phyloP scores from a whole-genome alignment of 2,888 invertebrate species.

The Spodoptera picta region DNA sequence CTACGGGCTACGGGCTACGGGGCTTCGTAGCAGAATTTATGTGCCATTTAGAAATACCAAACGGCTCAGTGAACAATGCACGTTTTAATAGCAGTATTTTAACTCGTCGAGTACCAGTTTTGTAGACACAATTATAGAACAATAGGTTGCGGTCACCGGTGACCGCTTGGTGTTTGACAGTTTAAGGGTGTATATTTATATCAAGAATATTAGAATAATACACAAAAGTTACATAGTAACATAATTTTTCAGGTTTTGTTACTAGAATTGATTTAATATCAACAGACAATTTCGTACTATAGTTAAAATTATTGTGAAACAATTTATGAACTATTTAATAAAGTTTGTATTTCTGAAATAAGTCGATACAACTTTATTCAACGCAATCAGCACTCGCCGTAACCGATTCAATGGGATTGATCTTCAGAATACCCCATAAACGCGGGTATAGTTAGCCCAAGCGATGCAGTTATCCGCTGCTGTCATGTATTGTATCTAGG shows the following conservation, averaged over 20 bases:
- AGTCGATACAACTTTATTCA: conserved; percentile 10
- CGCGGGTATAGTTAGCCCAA: conserved; percentile 25
- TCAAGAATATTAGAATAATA: no score
- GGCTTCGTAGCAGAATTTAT: conserved; percentile 34
- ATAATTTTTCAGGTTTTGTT: not conserved
- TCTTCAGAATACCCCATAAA: conserved; percentile 37
- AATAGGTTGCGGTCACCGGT: no score
- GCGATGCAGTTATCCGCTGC: conserved; percentile 36
- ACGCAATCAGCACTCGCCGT: conserved; percentile 14
- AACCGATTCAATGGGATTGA: conserved; percentile 27
- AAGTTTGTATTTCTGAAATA: conserved; percentile 2
- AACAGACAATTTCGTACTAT: not conserved
- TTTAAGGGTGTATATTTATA: conserved; percentile 2
- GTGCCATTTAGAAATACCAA: conserved; percentile 33
- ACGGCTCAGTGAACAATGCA: conserved; percentile 21
- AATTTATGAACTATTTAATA: not conserved
- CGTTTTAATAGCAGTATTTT: conserved; percentile 2
- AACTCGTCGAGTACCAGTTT: no score
- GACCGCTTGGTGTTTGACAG: no score
- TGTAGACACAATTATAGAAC: no score
- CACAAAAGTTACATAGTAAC: not conserved
- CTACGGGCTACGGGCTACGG: conserved; percentile 50
- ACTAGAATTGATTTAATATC: not conserved
- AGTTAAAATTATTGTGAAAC: no score
- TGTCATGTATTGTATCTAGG: conserved; percentile 34